Conservation (phyloP, 1,140 invertebrate species). For the Rhynchophorus ferrugineus region DNA sequence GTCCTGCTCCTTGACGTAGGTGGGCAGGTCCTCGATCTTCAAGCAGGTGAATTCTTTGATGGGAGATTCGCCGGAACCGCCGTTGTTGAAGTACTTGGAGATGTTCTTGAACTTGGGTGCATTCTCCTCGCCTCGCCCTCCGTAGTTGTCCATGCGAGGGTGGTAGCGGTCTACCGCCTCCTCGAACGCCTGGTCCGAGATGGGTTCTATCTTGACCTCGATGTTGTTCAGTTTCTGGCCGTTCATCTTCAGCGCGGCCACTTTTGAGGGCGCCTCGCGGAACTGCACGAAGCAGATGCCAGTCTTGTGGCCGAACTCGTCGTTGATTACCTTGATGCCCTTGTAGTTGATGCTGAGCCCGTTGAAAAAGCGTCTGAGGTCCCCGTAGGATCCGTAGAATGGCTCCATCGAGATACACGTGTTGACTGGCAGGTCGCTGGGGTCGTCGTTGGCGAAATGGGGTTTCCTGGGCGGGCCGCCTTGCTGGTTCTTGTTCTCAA, state of each 20-base stretch:
- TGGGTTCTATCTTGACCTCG: constrained; percentile 50
- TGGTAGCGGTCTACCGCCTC: constrained; percentile 55
- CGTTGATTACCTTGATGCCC: constrained; percentile 78
- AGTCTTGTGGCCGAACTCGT: constrained; percentile 66
- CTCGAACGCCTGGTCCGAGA: constrained; percentile 58
- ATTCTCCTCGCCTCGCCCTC: constrained; percentile 14
- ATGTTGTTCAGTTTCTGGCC: constrained; percentile 53
- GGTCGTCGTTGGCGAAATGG: constrained; percentile 9
- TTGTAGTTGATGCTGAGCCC: constrained; percentile 70
- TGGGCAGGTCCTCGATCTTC: constrained; percentile 60
- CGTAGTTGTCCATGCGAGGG: constrained; percentile 34
- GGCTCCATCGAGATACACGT: constrained; percentile 58
- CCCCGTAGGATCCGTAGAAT: constrained; percentile 56
- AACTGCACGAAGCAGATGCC: constrained; percentile 78
- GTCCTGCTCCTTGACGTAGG: constrained; percentile 68
- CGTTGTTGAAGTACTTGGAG: constrained; percentile 38
- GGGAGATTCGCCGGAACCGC: constrained; percentile 27
- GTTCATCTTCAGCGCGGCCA: constrained; percentile 58
- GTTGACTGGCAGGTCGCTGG: constrained; percentile 29
- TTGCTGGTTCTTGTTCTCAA: not conserved
- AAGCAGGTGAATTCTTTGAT: constrained; percentile 48
- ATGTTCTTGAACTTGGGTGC: constrained; percentile 19
- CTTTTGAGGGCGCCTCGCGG: constrained; percentile 55
- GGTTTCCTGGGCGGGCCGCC: not conserved
- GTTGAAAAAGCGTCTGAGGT: constrained; percentile 73